Evolutionary conservation across 2,113 vertebrate species (phyloP), one percentile per base, ranked within the genome.

Genomic region (Echinops telfairi): DNA sequence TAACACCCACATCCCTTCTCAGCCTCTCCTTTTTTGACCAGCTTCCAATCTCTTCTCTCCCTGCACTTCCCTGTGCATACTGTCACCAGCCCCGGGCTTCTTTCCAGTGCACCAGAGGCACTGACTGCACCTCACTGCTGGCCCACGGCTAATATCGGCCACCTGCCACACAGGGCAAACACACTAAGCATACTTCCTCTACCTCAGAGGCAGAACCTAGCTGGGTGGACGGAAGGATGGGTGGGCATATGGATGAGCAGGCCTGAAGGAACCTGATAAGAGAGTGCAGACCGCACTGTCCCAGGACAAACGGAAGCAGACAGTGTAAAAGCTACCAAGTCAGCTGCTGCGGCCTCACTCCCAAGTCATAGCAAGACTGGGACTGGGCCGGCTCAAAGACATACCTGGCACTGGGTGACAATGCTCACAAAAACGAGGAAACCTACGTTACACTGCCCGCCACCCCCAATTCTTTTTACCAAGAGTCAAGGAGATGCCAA

Each of bases 51-150:
- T 73, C 19, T 78, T 80, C 20, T 89, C 6, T 60, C 86, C 38
- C 2, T 78, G 2, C 47, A 68, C 0, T 8, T 10, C 10, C 16
- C 14, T 0, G 17, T 0, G 15, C 0, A 1, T 0, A n/a, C 19
- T 73, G 71, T 73, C 5, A 22, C 17, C 15, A 71, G 31, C 6
- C 71, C 31, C 3, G 3, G 25, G 25, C 64, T 7, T 66, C 9
- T 27, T 29, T 66, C 25, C 25, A 62, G 25, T 8, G 25, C 64
- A 6, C 25, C 2, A 3, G 23, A 25, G 60, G 23, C 7, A 4
- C 5, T 36, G 16, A 71, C 16, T 71, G n/a, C 33, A 33, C 16
- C 70, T 71, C 31, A 6, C 31, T 20, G n/a, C 17, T 17, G 31
- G 31, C 31, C 19, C 47, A 53, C 47, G 12, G 47, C 47, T 53